These are phyloP conservation scores for Aldabrachelys gigantea DNA, from an alignment of 2,113 vertebrate genomes.

Conservation along the genomic window DNA sequence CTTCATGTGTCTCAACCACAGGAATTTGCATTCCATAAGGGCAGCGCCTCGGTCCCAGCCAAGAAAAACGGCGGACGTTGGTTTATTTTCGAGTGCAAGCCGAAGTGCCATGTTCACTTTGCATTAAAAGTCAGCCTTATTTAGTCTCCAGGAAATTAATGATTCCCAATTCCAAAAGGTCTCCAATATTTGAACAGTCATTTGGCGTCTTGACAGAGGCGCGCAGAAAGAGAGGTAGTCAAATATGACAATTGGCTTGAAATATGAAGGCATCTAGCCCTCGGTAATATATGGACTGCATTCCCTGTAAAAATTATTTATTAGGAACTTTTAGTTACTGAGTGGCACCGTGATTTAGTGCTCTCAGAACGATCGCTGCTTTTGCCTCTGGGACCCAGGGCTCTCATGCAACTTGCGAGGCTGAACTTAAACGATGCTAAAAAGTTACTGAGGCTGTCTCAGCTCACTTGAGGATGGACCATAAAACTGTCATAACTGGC, in stretches of 20 bases:
- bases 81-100: constrained; percentile 19
- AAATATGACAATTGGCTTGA: constrained; percentile 75
- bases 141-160: constrained; percentile 59
- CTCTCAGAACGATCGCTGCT: constrained; percentile 12
- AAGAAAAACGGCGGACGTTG: neutral
- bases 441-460: constrained; percentile 78
- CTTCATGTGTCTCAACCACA: neutral
- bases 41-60: neutral
- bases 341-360: constrained; percentile 79
- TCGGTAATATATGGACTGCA: constrained; percentile 78
- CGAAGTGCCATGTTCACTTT: constrained; percentile 27
- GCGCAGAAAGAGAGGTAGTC: constrained; percentile 58
- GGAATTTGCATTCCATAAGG: constrained; percentile 4
- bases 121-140: constrained; percentile 55
- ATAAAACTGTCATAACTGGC: constrained; percentile 78
- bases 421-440: constrained; percentile 76
- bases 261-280: constrained; percentile 76
- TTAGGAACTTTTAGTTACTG: constrained; percentile 68
- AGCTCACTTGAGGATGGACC: constrained; percentile 74
- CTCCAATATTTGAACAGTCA: constrained; percentile 37
- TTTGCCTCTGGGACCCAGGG: constrained; percentile 78
- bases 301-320: constrained; percentile 83
- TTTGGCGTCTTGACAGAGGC: constrained; percentile 60
- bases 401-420: constrained; percentile 49
- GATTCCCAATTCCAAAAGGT: constrained; percentile 56